phyloP scores from a whole-genome alignment of 2,888 invertebrate genomes.

The Acanthococcus lagerstroemiae region DNA sequence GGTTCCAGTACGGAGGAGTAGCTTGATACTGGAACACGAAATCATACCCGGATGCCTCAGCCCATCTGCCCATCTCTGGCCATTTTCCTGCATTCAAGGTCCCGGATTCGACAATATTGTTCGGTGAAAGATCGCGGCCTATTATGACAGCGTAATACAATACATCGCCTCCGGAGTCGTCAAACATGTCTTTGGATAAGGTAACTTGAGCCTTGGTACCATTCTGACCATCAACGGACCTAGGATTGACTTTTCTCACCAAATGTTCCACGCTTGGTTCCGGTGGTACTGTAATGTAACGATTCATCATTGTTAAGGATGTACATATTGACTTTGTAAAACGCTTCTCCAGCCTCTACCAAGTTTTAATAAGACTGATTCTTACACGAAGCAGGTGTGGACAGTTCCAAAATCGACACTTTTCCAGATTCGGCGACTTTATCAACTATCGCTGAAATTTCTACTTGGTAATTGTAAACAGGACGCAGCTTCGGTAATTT shows the following conservation, averaged over 20 bases:
- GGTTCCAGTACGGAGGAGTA: background rate
- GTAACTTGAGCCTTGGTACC: background rate
- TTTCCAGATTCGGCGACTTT: background rate
- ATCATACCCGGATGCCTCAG: slow-evolving; percentile 1
- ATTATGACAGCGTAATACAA: slow-evolving; percentile 11
- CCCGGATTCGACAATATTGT: background rate
- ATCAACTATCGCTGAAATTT: background rate
- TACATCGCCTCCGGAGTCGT: background rate
- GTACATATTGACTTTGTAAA: background rate
- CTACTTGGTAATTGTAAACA: background rate
- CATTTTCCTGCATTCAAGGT: background rate
- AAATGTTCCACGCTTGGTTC: background rate
- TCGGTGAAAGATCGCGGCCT: background rate
- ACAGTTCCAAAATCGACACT: background rate
- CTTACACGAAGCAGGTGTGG: background rate
- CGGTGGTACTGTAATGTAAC: background rate
- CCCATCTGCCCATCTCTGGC: slow-evolving; percentile 6
- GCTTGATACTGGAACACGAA: slow-evolving; percentile 6
- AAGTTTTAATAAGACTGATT: too few relatives aligned
- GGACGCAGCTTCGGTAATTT: background rate
- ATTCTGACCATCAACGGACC: background rate
- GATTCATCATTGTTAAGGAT: background rate
- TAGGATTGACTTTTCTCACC: background rate
- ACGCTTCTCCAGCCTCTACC: too few relatives aligned
- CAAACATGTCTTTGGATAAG: background rate